phyloP scores from a whole-genome alignment of 2,797 vertebrate species.

The Pseudopleuronectes americanus region DNA sequence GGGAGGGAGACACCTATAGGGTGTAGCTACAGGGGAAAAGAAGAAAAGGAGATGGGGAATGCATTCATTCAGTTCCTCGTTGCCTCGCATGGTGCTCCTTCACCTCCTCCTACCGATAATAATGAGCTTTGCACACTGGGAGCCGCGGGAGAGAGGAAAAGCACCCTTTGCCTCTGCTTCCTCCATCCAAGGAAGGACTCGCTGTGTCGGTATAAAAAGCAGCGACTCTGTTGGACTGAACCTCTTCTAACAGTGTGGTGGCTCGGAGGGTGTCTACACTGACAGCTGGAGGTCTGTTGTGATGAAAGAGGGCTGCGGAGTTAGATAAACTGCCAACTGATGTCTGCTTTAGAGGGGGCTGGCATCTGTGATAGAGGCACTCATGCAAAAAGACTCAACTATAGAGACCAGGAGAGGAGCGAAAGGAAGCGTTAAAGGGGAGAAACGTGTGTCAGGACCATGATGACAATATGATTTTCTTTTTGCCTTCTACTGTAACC shows the following conservation, averaged over 20 bases:
- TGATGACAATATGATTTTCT: conserved; percentile 52
- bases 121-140: conserved; percentile 65
- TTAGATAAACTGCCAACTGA: conserved; percentile 75
- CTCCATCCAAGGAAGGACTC: conserved; percentile 59
- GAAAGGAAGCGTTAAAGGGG: conserved; percentile 41
- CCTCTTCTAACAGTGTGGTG: conserved; percentile 63
- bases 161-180: conserved; percentile 62
- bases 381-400: conserved; percentile 42
- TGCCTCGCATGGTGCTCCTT: conserved; percentile 55
- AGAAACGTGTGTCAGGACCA: conserved; percentile 44
- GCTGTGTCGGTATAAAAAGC: conserved; percentile 54
- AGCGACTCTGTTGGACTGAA: conserved; percentile 64
- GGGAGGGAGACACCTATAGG: conserved; percentile 17
- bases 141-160: conserved; percentile 65
- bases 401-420: conserved; percentile 13
- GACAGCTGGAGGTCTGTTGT: conserved; percentile 78
- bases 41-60: conserved; percentile 41
- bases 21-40: conserved; percentile 16
- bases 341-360: conserved; percentile 66
- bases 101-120: conserved; percentile 65
- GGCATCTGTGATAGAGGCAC: not conserved
- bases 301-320: conserved; percentile 70
- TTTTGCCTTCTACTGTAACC: conserved; percentile 45
- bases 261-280: conserved; percentile 68
- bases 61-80: conserved; percentile 51